These are phyloP conservation scores for Drosophila eohydei DNA, from an alignment of 2,888 invertebrate genomes.

Conservation along the genomic window DNA sequence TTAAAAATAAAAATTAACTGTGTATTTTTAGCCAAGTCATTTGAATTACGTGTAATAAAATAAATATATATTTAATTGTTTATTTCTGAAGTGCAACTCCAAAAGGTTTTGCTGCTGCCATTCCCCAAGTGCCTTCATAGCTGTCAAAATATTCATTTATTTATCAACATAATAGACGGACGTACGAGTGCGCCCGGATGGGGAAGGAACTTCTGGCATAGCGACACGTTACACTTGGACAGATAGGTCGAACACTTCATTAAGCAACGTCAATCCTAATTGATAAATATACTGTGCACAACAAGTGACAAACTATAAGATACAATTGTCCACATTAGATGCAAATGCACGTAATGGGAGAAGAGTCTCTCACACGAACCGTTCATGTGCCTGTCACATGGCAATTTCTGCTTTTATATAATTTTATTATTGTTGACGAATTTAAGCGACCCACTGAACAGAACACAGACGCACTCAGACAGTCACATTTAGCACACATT, in stretches of 20 bases:
- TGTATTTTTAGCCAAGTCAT: slow-evolving; percentile 34
- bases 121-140: slow-evolving; percentile 2
- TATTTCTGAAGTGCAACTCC: slow-evolving; percentile 12
- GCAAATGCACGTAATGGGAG: slow-evolving; percentile 16
- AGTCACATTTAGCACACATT: background rate
- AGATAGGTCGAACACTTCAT: slow-evolving; percentile 11
- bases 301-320: slow-evolving; percentile 32
- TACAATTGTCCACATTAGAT: slow-evolving; percentile 25
- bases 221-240: slow-evolving; percentile 27
- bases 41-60: slow-evolving; percentile 28
- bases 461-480: slow-evolving; percentile 3
- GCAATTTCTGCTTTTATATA: slow-evolving; percentile 33
- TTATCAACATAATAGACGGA: background rate
- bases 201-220: slow-evolving; percentile 9
- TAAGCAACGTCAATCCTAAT: slow-evolving; percentile 47
- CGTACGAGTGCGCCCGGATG: background rate
- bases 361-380: slow-evolving; percentile 12
- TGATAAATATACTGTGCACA: slow-evolving; percentile 21
- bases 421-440: slow-evolving; percentile 55
- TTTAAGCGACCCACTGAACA: slow-evolving; percentile 22
- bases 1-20: slow-evolving; percentile 15
- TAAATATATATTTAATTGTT: slow-evolving; percentile 23
- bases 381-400: slow-evolving; percentile 52
- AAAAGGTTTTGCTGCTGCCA: background rate
- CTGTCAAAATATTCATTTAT: background rate